Percentiles rank a stretch among this genome's conserved stretches.
These are phyloP conservation scores for Brenthis hecate DNA, from an alignment of 2,888 invertebrate genomes.

Conservation along the genomic window DNA sequence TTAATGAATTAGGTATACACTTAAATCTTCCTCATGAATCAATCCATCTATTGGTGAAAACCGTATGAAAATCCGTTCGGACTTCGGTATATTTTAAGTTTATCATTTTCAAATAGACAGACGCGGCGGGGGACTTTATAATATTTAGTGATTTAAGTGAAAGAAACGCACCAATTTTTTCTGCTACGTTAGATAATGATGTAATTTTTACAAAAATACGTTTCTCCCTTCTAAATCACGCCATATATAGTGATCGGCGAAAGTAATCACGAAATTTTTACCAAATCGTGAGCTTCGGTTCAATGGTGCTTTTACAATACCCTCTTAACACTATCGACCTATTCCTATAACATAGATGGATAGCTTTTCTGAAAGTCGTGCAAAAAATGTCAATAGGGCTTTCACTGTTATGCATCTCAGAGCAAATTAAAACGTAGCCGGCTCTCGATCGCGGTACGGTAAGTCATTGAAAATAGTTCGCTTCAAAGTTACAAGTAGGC, in stretches of 20 bases:
- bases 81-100: too few relatives aligned
- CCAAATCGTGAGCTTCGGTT: conserved; percentile 9
- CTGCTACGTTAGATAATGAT: background rate
- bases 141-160: too few relatives aligned
- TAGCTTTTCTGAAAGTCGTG: conserved; percentile 24
- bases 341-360: conserved; percentile 8
- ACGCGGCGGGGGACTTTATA: too few relatives aligned
- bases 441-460: conserved; percentile 23
- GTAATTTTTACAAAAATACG: too few relatives aligned
- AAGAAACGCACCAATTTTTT: background rate
- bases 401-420: conserved; percentile 32
- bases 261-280: conserved; percentile 17
- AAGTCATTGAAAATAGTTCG: conserved; percentile 27
- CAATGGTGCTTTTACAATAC: conserved; percentile 8
- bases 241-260: conserved; percentile 9
- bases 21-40: too few relatives aligned
- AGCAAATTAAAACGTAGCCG: conserved; percentile 25
- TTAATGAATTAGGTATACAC: too few relatives aligned
- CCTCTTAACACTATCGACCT: conserved; percentile 1
- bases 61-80: too few relatives aligned
- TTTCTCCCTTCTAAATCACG: conserved; percentile 10
- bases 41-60: too few relatives aligned
- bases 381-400: conserved; percentile 29
- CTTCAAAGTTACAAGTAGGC: conserved; percentile 23
- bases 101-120: too few relatives aligned